Conservation (phyloP, 2,113 vertebrate genomes). For the Daubentonia madagascariensis region DNA sequence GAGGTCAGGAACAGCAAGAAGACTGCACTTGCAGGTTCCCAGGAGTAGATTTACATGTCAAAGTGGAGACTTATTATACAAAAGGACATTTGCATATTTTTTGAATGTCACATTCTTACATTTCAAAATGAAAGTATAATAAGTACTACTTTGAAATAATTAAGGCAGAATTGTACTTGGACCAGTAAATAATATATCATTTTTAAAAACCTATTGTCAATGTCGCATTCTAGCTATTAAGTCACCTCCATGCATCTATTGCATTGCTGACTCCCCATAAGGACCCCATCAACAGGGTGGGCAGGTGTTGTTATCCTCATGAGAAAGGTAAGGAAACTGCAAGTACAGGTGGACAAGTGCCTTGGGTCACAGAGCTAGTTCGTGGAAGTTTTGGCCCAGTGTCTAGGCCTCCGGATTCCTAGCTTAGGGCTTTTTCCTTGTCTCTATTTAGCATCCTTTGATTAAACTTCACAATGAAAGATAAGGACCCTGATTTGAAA, state of each 20-base stretch:
- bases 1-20: not conserved
- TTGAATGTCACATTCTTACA: not conserved
- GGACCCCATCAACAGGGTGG: not conserved
- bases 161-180: not conserved
- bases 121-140: not conserved
- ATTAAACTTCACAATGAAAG: not conserved
- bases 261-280: not conserved
- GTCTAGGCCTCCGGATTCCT: not conserved
- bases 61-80: not conserved
- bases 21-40: not conserved
- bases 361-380: not conserved
- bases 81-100: not conserved
- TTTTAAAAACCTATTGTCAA: not conserved
- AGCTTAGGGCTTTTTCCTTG: not conserved
- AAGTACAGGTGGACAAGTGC: not conserved
- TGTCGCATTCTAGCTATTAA: not conserved
- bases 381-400: not conserved
- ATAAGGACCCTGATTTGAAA: not conserved
- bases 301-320: not conserved
- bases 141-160: not conserved
- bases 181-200: not conserved
- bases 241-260: not conserved
- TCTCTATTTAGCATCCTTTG: not conserved
- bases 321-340: not conserved
- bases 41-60: not conserved